These are phyloP conservation scores for Alectura lathami DNA, from an alignment of 2,113 vertebrate genomes.

Conservation along the genomic window DNA sequence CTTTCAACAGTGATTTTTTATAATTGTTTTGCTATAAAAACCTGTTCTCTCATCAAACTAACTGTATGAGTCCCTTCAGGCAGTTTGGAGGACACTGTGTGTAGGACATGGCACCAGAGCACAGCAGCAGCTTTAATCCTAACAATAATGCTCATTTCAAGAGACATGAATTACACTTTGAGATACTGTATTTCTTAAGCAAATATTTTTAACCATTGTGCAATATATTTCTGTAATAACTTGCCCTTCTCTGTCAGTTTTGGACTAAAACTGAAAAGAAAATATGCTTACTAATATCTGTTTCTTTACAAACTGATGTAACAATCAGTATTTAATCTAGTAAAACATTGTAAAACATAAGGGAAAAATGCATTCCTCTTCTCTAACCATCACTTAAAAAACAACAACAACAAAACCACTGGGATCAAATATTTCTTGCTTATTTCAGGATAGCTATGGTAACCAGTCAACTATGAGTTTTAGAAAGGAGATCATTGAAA, in stretches of 20 bases:
- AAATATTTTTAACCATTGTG: slow-evolving; percentile 35
- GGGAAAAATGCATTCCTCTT: neutral
- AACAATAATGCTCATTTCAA: neutral
- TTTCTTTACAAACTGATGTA: neutral
- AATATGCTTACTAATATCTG: neutral
- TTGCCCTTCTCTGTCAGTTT: neutral
- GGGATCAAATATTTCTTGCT: neutral
- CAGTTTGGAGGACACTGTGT: neutral
- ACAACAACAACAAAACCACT: neutral
- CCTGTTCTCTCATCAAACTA: neutral
- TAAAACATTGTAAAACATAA: too few species aligned
- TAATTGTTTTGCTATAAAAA: slow-evolving; percentile 35
- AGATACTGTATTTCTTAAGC: slow-evolving; percentile 10
- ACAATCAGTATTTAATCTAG: neutral
- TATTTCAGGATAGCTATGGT: neutral
- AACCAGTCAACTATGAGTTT: neutral
- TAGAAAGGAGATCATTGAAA: neutral
- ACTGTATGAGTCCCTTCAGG: neutral
- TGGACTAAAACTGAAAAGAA: neutral
- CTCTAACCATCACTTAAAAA: fast-evolving
- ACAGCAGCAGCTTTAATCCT: slow-evolving; percentile 9
- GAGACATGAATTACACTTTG: slow-evolving; percentile 6
- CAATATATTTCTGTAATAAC: neutral
- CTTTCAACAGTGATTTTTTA: slow-evolving; percentile 21
- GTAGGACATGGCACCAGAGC: neutral